A percentile compares a stretch with the other conserved stretches of the same genome.
These are phyloP conservation scores for Corythornis vintsioides DNA, from an alignment of 2,113 vertebrate species.

Conservation along the genomic window DNA sequence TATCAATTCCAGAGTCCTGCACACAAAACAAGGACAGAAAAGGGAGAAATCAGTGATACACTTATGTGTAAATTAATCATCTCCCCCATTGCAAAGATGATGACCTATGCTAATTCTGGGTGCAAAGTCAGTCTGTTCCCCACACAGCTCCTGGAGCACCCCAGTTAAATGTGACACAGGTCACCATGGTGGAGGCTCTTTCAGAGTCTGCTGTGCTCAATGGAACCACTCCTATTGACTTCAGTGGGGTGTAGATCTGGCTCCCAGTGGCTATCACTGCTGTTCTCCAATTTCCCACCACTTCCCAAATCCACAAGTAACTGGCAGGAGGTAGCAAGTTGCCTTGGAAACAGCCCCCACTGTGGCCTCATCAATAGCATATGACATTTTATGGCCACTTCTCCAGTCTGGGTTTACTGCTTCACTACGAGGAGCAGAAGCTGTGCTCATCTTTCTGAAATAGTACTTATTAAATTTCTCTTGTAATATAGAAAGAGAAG, in stretches of 20 bases:
- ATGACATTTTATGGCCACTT: not conserved
- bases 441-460: not conserved
- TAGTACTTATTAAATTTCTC: not conserved
- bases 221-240: not conserved
- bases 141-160: not conserved
- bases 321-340: not conserved
- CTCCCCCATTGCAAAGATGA: not conserved
- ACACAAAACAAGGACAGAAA: not conserved
- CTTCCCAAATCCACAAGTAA: constrained; percentile 10
- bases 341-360: constrained; percentile 12
- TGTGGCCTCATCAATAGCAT: not conserved
- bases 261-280: not conserved
- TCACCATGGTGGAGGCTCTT: not conserved
- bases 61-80: not conserved
- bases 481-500: not conserved
- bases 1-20: constrained; percentile 96
- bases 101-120: not conserved
- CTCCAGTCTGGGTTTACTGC: not conserved
- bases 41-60: not conserved
- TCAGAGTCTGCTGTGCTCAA: not conserved
- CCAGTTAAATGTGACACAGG: not conserved
- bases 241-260: not conserved
- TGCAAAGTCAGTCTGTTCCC: not conserved
- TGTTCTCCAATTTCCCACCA: not conserved
- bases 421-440: not conserved